Percentiles rank a stretch among this genome's conserved stretches.
phyloP scores from a whole-genome alignment of 2,888 invertebrate genomes.

The Barypeithes pellucidus region DNA sequence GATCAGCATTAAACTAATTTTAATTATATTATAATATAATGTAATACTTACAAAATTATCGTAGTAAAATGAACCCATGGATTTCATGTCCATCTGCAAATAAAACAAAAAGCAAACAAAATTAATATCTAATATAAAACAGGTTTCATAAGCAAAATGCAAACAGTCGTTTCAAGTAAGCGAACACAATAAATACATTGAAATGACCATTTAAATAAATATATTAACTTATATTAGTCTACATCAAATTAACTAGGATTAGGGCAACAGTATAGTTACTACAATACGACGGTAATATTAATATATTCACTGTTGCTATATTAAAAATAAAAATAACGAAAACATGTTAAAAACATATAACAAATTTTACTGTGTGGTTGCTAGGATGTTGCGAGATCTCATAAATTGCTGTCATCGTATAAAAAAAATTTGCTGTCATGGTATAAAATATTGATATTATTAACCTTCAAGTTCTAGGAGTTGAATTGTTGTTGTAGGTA shows the following conservation, averaged over 20 bases:
- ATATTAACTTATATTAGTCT: slow-evolving; percentile 42
- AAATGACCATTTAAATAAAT: slow-evolving; percentile 30
- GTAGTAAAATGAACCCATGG: slow-evolving; percentile 96
- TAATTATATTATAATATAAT: background rate
- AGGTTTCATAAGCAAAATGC: slow-evolving; percentile 48
- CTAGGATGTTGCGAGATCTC: slow-evolving; percentile 72
- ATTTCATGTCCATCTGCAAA: slow-evolving; percentile 96
- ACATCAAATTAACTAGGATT: slow-evolving; percentile 43
- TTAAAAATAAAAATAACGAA: slow-evolving; percentile 36
- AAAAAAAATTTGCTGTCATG: background rate
- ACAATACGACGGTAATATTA: slow-evolving; percentile 20
- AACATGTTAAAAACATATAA: slow-evolving; percentile 39
- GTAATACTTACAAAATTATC: slow-evolving; percentile 92
- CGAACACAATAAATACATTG: slow-evolving; percentile 27
- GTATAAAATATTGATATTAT: slow-evolving; percentile 57
- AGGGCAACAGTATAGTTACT: slow-evolving; percentile 39
- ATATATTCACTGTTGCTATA: slow-evolving; percentile 31
- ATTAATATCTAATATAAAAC: slow-evolving; percentile 44
- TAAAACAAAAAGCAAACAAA: slow-evolving; percentile 62
- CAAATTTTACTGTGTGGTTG: slow-evolving; percentile 67
- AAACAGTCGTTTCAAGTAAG: slow-evolving; percentile 28
- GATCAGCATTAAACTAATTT: too few relatives aligned
- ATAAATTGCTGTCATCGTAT: slow-evolving; percentile 40
- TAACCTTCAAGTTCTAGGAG: background rate
- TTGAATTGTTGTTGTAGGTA: background rate